These are phyloP conservation scores for Fregetta grallaria DNA, from an alignment of 2,113 vertebrate genomes.

Conservation along the genomic window DNA sequence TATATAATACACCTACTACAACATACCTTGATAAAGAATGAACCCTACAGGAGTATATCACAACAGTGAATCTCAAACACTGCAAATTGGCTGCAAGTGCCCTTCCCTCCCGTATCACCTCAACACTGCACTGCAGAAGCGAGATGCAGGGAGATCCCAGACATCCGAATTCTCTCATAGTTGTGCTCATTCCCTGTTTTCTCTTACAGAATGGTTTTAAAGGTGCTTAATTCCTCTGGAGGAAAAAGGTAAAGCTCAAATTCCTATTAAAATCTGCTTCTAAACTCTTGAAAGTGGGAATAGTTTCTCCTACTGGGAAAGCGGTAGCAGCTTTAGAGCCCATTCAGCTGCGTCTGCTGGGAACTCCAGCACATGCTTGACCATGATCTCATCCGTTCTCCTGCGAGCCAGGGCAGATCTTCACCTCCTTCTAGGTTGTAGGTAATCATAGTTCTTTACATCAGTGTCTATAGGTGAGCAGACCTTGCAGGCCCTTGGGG, in stretches of 20 bases:
- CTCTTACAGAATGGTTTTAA: not conserved
- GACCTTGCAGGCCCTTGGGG: not conserved
- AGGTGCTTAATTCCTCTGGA: not conserved
- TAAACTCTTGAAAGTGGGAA: not conserved
- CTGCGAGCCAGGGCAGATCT: not conserved
- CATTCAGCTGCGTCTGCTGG: not conserved
- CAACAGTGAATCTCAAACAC: not conserved
- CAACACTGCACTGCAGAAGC: not conserved
- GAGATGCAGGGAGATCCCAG: not conserved
- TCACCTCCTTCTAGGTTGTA: not conserved
- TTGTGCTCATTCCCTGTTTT: not conserved
- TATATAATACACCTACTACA: not conserved
- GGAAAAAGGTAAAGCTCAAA: not conserved
- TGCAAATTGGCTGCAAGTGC: not conserved
- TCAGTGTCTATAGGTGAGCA: not conserved
- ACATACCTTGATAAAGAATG: not conserved
- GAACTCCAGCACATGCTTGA: accelerated
- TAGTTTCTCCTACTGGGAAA: not conserved
- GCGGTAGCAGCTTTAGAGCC: not conserved
- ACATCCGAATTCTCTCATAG: not conserved
- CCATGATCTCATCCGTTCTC: not conserved
- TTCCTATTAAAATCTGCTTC: not conserved
- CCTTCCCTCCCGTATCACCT: not conserved
- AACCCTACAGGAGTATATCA: not conserved
- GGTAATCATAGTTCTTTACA: not conserved